Conservation (phyloP, 2,797 vertebrate species). For the Tarsius wallacei region DNA sequence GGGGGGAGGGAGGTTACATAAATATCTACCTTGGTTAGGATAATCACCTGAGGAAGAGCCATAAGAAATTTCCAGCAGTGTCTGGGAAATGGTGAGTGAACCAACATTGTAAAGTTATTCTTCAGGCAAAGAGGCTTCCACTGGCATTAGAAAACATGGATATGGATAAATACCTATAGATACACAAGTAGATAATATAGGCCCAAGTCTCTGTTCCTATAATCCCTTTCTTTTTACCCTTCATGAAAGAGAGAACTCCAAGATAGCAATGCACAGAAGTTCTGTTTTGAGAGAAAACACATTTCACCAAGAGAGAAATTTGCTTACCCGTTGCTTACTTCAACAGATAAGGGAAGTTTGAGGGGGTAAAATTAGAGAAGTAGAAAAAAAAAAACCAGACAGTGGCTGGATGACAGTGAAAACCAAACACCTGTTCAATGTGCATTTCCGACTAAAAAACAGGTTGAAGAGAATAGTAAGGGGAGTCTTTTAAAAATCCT, state of each 20-base stretch:
- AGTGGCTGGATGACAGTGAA: not conserved
- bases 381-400: not conserved
- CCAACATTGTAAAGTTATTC: not conserved
- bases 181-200: too few species aligned
- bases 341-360: not conserved
- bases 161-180: not conserved
- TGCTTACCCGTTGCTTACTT: not conserved
- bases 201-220: not conserved
- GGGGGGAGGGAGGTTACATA: not conserved
- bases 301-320: not conserved
- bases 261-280: not conserved
- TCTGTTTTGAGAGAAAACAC: not conserved
- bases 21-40: not conserved
- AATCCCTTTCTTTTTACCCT: rapidly evolving
- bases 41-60: not conserved
- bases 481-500: not conserved
- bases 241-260: not conserved
- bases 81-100: not conserved
- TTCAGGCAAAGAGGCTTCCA: not conserved
- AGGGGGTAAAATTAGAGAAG: not conserved
- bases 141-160: too few species aligned
- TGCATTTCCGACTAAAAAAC: not conserved
- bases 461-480: not conserved
- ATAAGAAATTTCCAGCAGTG: rapidly evolving
- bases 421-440: not conserved